Percentiles rank a stretch among this genome's conserved stretches.
Evolutionary conservation across 2,888 invertebrate species (phyloP).

Genomic region (Hydriomena furcata): DNA sequence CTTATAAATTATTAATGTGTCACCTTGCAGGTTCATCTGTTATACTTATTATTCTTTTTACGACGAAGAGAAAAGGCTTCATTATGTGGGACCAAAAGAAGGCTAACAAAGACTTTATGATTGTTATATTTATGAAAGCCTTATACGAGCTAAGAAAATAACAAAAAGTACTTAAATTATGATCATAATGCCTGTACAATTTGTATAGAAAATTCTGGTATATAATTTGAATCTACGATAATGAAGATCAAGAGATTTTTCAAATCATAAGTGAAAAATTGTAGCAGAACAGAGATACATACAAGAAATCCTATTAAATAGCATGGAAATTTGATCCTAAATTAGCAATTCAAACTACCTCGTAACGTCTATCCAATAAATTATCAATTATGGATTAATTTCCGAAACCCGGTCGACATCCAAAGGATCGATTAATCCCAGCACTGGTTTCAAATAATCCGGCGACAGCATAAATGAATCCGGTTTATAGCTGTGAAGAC

Average conservation of each 20-base stretch:
- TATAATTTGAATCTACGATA: no score
- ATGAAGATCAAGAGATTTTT: no score
- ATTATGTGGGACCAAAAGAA: conserved; percentile 11
- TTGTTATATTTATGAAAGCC: no score
- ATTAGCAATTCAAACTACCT: conserved; percentile 28
- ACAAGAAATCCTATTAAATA: neutral
- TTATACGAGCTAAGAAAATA: no score
- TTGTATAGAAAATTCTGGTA: no score
- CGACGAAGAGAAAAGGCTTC: conserved; percentile 6
- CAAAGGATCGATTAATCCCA: conserved; percentile 16
- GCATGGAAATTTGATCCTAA: conserved; percentile 29
- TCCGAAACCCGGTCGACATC: conserved; percentile 34
- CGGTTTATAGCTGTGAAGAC: no score
- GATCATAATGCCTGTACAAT: neutral
- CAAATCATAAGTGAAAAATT: no score
- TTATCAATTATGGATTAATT: conserved; percentile 46
- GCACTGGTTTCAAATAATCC: neutral
- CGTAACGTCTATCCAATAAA: conserved; percentile 40
- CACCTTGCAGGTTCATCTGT: conserved; percentile 19
- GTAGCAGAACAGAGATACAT: no score
- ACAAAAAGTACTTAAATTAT: no score
- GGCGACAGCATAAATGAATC: no score
- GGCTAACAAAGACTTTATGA: conserved; percentile 3
- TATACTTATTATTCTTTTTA: conserved; percentile 24
- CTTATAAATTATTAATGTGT: conserved; percentile 14